Evolutionary conservation across 2,888 invertebrate species (phyloP).

Genomic region (Watsonalla cultraria): DNA sequence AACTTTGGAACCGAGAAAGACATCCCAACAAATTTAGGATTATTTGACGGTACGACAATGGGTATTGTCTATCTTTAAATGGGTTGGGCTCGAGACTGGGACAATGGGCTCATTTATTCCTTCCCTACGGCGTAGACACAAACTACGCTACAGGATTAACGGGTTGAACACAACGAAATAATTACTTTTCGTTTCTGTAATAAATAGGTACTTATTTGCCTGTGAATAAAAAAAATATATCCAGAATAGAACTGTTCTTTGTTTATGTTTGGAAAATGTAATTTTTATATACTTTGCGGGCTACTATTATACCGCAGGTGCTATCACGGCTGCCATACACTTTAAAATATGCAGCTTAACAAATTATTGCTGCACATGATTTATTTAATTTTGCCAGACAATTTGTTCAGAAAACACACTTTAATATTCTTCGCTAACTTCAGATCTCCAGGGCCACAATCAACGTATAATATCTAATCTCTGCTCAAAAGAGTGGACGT

Average conservation of each 20-base stretch:
- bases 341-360: no score
- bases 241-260: no score
- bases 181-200: conserved; percentile 44
- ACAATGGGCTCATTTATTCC: conserved; percentile 69
- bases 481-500: no score
- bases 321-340: no score
- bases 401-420: no score
- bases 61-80: conserved; percentile 69
- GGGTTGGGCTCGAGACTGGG: conserved; percentile 50
- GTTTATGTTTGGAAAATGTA: no score
- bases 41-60: conserved; percentile 61
- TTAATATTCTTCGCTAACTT: no score
- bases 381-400: no score
- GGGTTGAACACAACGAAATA: conserved; percentile 54
- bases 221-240: conserved; percentile 3
- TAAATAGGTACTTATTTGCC: conserved; percentile 16
- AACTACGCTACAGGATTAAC: conserved; percentile 56
- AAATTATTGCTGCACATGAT: no score
- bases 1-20: conserved; percentile 51
- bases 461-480: not conserved
- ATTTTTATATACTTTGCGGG: no score
- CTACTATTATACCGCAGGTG: no score
- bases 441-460: no score
- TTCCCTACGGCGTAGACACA: conserved; percentile 60
- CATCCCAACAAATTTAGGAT: conserved; percentile 62